Base-by-base conservation (phyloP, 1,140 invertebrate genomes). In the Drosophila triauraria region DNA sequence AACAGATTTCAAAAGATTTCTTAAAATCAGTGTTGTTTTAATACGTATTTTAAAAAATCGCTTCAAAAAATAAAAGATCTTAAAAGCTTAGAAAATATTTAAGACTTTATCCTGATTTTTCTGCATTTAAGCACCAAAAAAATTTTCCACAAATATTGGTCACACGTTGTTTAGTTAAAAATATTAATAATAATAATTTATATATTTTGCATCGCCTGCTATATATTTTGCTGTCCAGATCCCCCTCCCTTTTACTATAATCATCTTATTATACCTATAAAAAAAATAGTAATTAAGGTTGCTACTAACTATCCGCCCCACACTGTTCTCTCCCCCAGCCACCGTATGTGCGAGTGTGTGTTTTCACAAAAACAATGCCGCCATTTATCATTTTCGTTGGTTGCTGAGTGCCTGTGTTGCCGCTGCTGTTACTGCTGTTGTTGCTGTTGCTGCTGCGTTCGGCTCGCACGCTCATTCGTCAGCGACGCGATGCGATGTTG, bases 351-450 rank as follows among this genome's bases (percentile, higher is more conserved):
- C 20, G 51, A 38, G 32, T 23, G 32, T 75, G 60, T 75, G 60
- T 58, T 61, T 74, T 50, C 50, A 78, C 72, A 87, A 87, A 78
- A 83, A 87, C 84, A 87, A 87, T 80, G 80, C 83, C 84, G 84
- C 84, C 84, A 87, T 87, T 87, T 88, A 88, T 88, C 84, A 83
- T 87, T 78, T 83, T 82, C 20, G 48, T 54, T 68, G 47, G 62
- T 65, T 48, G 67, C 67, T 67, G 69, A 79, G 70, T 82, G 69
- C 63, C 62, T 77, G 58, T 42, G 81, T 63, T 78, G 56, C 77
- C 69, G 54, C 64, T 50, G 64, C 54, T 56, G 27, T 25, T 50
- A 43, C 30, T 53, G 42, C 27, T 51, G 50, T n/a, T 20, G 50
- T 35, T 48, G 23, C 23, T 61, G 59, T 38, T 51, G 64, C 35